Conservation (phyloP, 2,888 invertebrate species). For the Cotesia congregata region DNA sequence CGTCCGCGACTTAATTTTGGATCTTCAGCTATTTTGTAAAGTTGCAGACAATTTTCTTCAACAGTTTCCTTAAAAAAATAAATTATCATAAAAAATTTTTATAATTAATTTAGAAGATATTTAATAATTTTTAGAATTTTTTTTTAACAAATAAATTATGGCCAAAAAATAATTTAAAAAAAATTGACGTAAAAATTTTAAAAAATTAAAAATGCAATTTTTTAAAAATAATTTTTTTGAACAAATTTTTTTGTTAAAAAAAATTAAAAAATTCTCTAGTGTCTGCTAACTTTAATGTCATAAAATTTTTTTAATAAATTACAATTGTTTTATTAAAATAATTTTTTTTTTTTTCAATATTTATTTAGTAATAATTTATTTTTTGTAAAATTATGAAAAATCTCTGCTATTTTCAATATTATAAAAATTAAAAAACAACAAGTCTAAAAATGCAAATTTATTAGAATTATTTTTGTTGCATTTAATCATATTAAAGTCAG, state of each 20-base stretch:
- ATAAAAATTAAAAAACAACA: no score
- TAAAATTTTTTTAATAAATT: constrained; percentile 29
- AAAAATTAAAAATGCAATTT: no score
- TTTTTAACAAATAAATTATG: no score
- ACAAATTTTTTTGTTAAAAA: no score
- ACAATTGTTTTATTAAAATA: constrained; percentile 17
- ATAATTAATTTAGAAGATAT: no score
- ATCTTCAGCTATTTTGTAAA: constrained; percentile 73
- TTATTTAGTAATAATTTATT: neutral
- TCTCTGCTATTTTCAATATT: neutral
- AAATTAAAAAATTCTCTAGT: no score
- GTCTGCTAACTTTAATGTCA: no score
- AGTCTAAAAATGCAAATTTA: neutral
- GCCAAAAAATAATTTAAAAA: no score
- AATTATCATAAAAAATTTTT: constrained; percentile 21
- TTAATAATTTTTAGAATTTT: no score
- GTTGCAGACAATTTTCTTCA: constrained; percentile 73
- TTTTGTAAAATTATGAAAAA: neutral
- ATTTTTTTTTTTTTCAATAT: constrained; percentile 18
- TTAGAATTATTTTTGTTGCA: neutral
- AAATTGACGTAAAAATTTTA: no score
- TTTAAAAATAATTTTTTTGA: no score
- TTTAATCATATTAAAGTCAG: no score
- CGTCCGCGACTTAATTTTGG: constrained; percentile 76
- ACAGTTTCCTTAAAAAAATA: constrained; percentile 72